phyloP scores from a whole-genome alignment of 2,113 vertebrate genomes.

The Pangasianodon gigas region DNA sequence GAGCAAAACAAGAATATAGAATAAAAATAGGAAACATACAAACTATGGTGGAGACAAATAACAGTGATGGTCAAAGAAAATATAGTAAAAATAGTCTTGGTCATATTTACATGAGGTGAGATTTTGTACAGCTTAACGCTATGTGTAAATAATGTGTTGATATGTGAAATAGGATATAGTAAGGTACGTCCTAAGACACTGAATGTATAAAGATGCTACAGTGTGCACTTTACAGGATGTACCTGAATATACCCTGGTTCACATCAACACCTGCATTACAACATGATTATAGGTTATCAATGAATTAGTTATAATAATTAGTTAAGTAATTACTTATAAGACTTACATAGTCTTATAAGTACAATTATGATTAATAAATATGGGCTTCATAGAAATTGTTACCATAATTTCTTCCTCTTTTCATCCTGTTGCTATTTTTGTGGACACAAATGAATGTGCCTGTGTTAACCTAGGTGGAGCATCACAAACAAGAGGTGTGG shows the following conservation, averaged over 20 bases:
- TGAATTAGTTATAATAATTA: background rate
- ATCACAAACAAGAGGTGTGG: background rate
- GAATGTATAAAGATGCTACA: background rate
- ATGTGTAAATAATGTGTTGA: background rate
- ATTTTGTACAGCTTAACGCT: background rate
- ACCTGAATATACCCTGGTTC: background rate
- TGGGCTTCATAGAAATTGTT: background rate
- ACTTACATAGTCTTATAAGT: background rate
- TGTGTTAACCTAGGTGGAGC: background rate
- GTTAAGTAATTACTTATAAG: background rate
- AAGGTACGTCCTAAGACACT: background rate
- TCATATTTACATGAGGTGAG: background rate
- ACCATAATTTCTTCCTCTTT: background rate
- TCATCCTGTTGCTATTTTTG: conserved; percentile 2
- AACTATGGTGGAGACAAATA: background rate
- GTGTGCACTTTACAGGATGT: background rate
- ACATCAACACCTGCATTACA: background rate
- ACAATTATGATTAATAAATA: background rate
- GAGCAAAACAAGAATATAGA: background rate
- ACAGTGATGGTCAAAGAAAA: background rate
- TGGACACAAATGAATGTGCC: background rate
- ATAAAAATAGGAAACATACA: background rate
- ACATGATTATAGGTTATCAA: background rate
- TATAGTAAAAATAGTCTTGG: background rate
- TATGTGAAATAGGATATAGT: background rate